Percentiles rank a stretch among this genome's conserved stretches.
These are phyloP conservation scores for Tiaroga cobitis DNA, from an alignment of 2,797 vertebrate species.

Conservation along the genomic window DNA sequence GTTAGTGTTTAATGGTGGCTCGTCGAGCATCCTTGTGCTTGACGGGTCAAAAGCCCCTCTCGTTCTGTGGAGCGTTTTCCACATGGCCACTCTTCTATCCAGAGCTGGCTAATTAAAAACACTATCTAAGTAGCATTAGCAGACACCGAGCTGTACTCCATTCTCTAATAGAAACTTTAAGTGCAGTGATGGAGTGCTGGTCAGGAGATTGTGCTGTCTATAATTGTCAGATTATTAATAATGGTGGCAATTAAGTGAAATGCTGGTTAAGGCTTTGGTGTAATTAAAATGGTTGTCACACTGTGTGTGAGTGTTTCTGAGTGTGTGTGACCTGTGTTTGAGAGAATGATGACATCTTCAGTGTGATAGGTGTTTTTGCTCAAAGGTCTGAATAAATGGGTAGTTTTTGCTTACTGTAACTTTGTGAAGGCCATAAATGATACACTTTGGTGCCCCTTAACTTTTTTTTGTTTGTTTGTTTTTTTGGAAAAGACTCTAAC, in stretches of 20 bases:
- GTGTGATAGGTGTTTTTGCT: slow-evolving; percentile 11
- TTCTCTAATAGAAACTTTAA: slow-evolving; percentile 41
- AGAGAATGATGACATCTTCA: slow-evolving; percentile 41
- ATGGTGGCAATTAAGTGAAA: slow-evolving; percentile 85
- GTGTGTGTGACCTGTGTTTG: slow-evolving; percentile 52
- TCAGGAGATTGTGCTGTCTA: slow-evolving; percentile 71
- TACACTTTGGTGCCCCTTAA: not conserved
- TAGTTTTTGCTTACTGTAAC: slow-evolving; percentile 10
- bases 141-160: slow-evolving; percentile 26
- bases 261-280: slow-evolving; percentile 80
- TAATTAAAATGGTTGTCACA: slow-evolving; percentile 73
- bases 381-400: slow-evolving; percentile 61
- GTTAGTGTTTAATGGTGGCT: slow-evolving; percentile 46
- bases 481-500: not conserved
- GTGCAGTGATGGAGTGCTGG: slow-evolving; percentile 75
- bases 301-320: slow-evolving; percentile 29
- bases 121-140: slow-evolving; percentile 50
- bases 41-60: slow-evolving; percentile 55
- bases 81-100: slow-evolving; percentile 36
- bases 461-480: not conserved
- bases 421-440: not conserved
- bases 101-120: slow-evolving; percentile 61
- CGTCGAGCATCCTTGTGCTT: slow-evolving; percentile 45
- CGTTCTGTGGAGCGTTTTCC: slow-evolving; percentile 47
- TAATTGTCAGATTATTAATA: slow-evolving; percentile 67